Percentiles rank a stretch among this genome's conserved stretches.
Evolutionary conservation across 2,113 vertebrate genomes (phyloP).

Genomic region (Pseudois nayaur): DNA sequence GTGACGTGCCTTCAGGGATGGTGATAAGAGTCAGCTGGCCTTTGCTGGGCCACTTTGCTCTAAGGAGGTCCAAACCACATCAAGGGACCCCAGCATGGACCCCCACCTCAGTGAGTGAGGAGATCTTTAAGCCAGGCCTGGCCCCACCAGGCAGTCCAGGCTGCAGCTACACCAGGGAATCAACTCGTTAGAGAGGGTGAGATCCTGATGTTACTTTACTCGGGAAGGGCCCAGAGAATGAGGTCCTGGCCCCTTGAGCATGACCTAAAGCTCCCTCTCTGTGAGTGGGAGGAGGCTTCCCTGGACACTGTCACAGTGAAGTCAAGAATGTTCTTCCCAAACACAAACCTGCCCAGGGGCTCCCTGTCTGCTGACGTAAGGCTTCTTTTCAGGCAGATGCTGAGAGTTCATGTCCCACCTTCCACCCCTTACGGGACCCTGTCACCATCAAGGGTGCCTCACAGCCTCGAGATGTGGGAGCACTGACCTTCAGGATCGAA

Average conservation of each 20-base stretch:
- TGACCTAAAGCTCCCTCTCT: neutral
- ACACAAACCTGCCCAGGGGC: neutral
- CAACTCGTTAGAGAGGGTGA: neutral
- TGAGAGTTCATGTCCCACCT: neutral
- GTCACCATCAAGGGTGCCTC: neutral
- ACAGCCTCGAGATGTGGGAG: neutral
- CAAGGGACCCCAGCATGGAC: neutral
- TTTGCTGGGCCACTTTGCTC: neutral
- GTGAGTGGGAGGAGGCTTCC: neutral
- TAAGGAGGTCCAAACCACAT: neutral
- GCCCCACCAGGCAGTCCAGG: neutral
- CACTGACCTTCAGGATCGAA: neutral
- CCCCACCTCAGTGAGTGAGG: neutral
- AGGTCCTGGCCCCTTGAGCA: neutral
- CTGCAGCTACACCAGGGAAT: neutral
- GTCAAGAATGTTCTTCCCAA: neutral
- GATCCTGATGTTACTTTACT: neutral
- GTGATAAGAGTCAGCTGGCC: neutral
- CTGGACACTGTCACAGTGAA: neutral
- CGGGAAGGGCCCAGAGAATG: neutral
- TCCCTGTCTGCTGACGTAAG: neutral
- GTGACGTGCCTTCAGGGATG: neutral
- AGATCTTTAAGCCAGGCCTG: neutral
- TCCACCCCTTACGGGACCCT: neutral
- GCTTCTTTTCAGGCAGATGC: neutral